Evolutionary conservation across 2,113 vertebrate genomes (phyloP), one percentile per base, ranked within the genome.

Genomic region (Paradisaea rubra): DNA sequence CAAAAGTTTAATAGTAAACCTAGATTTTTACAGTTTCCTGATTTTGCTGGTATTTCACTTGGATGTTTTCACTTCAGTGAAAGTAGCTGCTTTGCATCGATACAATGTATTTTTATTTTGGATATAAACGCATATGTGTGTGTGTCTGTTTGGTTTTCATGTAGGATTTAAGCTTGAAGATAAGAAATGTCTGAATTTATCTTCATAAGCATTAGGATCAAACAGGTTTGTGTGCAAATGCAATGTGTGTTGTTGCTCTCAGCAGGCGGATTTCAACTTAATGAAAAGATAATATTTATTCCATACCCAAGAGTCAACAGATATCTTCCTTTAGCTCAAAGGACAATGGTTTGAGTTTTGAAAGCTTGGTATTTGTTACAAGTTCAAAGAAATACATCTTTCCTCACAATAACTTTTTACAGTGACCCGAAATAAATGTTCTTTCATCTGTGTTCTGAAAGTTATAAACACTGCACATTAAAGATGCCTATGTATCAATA

Each of bases 351-450:
- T 70, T 52, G 60, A 81, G 72, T 56, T 94, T 92, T 84, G 81
- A 90, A 84, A 83, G 54, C 61, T 84, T 92, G 44, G 45, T 86
- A 52, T 41, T 94, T 93, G 72, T 89, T 95, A 85, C 31, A 80
- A 45, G 86, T 96, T 95, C 95, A 95, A 95, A 96, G 89, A 91
- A 89, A 87, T 86, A 90, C 76, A 35, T 86, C 70, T 92, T 97
- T 93, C 84, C 94, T 96, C 33, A 44, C 31, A 65, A 63, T 30
- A 37, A 13, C 77, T 94, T 94, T 52, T 64, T 81, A 81, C 69
- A n/a, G 45, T 65, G 77, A 94, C 89, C 61, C 16, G 2, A 87
- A 96, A 95, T 95, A 94, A 95, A 87, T 69, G n/a, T 68, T 92
- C 81, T 95, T 97, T 95, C 41, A 76, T 92, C 57, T 69, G 15